Percentiles rank a stretch among this genome's conserved stretches.
phyloP scores from a whole-genome alignment of 2,113 vertebrate species.

The Gambusia affinis region DNA sequence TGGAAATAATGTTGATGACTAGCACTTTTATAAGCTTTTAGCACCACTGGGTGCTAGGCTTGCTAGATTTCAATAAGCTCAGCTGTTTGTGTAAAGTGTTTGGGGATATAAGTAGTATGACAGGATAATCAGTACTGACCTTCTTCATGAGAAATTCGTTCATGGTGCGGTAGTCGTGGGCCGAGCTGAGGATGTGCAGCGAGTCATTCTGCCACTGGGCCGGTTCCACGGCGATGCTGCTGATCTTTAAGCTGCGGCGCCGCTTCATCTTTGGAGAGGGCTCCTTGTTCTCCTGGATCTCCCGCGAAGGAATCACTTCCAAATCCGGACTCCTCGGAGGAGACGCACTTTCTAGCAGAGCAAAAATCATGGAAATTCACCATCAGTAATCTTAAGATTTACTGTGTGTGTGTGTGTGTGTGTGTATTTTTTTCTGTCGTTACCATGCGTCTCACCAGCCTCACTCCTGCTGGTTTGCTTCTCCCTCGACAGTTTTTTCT shows the following conservation, averaged over 20 bases:
- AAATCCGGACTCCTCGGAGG: slow-evolving; percentile 87
- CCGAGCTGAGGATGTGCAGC: slow-evolving; percentile 89
- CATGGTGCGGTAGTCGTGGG: slow-evolving; percentile 92
- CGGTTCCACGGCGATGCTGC: slow-evolving; percentile 86
- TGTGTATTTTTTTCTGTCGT: neutral
- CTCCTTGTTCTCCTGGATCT: slow-evolving; percentile 90
- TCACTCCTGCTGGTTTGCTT: slow-evolving; percentile 83
- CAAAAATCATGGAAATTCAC: neutral
- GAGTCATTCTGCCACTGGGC: slow-evolving; percentile 92
- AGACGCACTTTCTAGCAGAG: slow-evolving; percentile 65
- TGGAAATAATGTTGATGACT: no score
- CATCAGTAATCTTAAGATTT: neutral
- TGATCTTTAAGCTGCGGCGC: slow-evolving; percentile 91
- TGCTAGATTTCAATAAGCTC: no score
- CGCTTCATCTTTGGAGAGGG: slow-evolving; percentile 90
- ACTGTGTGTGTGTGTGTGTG: neutral
- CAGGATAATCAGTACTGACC: slow-evolving; percentile 69
- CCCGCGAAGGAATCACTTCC: slow-evolving; percentile 62
- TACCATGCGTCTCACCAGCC: slow-evolving; percentile 77
- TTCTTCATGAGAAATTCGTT: slow-evolving; percentile 98
- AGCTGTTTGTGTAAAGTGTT: neutral
- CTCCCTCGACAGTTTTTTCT: slow-evolving; percentile 85
- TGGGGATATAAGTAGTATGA: no score
- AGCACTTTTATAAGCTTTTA: no score
- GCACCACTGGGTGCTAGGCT: no score